Percentiles rank a stretch among this genome's conserved stretches.
Evolutionary conservation across 2,888 invertebrate genomes (phyloP).

Genomic region (Charanyca ferruginea): DNA sequence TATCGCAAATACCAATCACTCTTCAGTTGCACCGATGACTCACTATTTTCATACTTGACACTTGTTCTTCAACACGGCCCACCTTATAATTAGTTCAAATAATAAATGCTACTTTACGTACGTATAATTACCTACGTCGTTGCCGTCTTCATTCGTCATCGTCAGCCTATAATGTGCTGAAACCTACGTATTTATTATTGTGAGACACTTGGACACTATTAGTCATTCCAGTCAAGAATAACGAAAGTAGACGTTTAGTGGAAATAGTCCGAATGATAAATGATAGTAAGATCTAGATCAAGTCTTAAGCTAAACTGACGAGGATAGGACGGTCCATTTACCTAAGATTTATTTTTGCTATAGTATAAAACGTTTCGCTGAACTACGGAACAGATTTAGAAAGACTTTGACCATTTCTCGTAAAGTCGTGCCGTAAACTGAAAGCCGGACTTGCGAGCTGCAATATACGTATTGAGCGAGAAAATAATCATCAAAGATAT

Average conservation of each 20-base stretch:
- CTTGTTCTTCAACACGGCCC: too few relatives aligned
- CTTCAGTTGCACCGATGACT: too few relatives aligned
- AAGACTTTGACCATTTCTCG: slow-evolving; percentile 7
- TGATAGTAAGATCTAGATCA: not conserved
- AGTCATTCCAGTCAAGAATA: not conserved
- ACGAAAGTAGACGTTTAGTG: not conserved
- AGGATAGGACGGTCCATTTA: not conserved
- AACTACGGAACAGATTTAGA: slow-evolving; percentile 14
- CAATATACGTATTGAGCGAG: not conserved
- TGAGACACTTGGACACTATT: not conserved
- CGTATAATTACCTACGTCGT: too few relatives aligned
- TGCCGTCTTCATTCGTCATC: too few relatives aligned
- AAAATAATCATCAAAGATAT: not conserved
- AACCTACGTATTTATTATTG: too few relatives aligned
- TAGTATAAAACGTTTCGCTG: not conserved
- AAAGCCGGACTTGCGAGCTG: not conserved
- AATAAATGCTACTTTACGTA: too few relatives aligned
- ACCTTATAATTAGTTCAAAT: too few relatives aligned
- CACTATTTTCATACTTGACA: too few relatives aligned
- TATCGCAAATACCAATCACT: too few relatives aligned
- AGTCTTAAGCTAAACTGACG: not conserved
- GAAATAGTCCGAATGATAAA: not conserved
- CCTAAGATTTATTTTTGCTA: not conserved
- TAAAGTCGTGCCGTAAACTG: slow-evolving; percentile 2
- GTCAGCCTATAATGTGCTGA: too few relatives aligned